These are phyloP conservation scores for Resseliella maxima DNA, from an alignment of 2,888 invertebrate genomes.

Conservation along the genomic window DNA sequence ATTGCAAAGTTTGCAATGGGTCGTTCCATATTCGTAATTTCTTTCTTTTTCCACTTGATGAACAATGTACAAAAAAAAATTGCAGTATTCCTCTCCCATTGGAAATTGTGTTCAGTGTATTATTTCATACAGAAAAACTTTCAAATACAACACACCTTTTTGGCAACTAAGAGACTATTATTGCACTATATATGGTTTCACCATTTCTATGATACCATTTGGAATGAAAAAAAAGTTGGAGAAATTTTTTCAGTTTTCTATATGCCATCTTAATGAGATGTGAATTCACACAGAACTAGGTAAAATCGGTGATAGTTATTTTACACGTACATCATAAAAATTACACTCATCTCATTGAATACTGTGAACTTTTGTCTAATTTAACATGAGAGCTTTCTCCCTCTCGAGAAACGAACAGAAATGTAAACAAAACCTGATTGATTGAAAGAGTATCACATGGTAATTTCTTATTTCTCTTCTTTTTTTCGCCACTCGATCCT, in stretches of 20 bases:
- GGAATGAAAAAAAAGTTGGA: not conserved
- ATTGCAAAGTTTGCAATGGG: no score
- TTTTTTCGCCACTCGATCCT: not conserved
- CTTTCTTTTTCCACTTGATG: not conserved
- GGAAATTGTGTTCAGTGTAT: not conserved
- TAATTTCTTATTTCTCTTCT: not conserved
- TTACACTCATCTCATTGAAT: slow-evolving; percentile 6
- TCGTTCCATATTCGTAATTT: not conserved
- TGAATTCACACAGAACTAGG: slow-evolving; percentile 9
- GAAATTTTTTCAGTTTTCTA: not conserved
- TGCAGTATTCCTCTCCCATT: not conserved
- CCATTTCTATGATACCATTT: slow-evolving; percentile 17
- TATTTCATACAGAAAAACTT: not conserved
- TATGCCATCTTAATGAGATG: slow-evolving; percentile 23
- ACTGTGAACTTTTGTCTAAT: no score
- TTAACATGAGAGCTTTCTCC: no score
- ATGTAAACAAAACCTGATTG: not conserved
- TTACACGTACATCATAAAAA: not conserved
- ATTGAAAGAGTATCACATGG: slow-evolving; percentile 5
- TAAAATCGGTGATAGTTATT: not conserved
- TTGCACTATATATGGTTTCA: slow-evolving; percentile 16
- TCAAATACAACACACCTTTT: not conserved
- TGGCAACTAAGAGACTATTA: not conserved
- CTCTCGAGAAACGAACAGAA: not conserved
- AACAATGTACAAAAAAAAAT: no score